Base-by-base conservation (phyloP, 2,113 vertebrate genomes). In the Maccullochella peelii region DNA sequence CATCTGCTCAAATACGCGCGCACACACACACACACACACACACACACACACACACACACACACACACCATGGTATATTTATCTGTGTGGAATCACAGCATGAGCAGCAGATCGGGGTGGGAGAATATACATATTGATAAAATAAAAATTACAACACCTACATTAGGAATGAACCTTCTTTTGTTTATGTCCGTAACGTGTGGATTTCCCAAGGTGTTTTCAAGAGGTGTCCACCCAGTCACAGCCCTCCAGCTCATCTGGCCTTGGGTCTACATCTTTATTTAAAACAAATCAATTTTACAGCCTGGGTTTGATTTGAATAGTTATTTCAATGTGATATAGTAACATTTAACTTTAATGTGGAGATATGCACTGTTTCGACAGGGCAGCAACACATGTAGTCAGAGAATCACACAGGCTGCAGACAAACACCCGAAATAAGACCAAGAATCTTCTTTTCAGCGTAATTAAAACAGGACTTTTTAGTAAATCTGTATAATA, bases 31-130 rank as follows among this genome's bases (percentile, higher is more conserved):
- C 86, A 83, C 25, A 77, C 52, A 70, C 50, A 75, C 40, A 62
- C 59, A 73, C 10, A 85, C 81, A 86, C 70, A 89, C 80, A 86
- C 38, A 77, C n/a, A 85, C 86, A 84, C 73, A 87, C 85, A 86
- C 23, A 74, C 47, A 67, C 52, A 75, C 40, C 57, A 1, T 58
- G 30, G 65, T 73, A 23, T 79, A 82, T 86, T 73, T 76, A 50
- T 76, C 62, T 69, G 42, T 21, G 30, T 18, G 9, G 55, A 73
- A 25, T 79, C 65, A 50, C 33, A 16, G n/a, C 58, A 21, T 61
- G 61, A 77, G 67, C 79, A 47, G 30, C 14, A 68, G 54, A 82
- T 55, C 50, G 72, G 59, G 20, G 9, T 33, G 42, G 36, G 25
- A 79, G 50, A 33, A 81, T 30, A 42, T 62, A 57, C 18, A 83